Percentiles rank a stretch among this genome's conserved stretches.
These are phyloP conservation scores for Cryptoprocta ferox DNA, from an alignment of 2,797 vertebrate genomes.

Conservation along the genomic window DNA sequence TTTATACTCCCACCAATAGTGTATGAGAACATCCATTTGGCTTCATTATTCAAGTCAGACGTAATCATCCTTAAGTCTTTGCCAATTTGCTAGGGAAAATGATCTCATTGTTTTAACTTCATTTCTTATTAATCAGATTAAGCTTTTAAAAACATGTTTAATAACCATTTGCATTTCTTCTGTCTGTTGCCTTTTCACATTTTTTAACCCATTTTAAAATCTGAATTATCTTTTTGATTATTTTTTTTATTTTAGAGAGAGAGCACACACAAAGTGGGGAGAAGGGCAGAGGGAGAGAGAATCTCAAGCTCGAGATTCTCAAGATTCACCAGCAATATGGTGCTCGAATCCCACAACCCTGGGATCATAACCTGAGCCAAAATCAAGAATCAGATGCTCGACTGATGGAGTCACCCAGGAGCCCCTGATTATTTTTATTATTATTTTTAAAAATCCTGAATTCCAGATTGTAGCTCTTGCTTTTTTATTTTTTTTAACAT, in stretches of 20 bases:
- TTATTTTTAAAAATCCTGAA: too few species aligned
- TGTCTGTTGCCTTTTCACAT: not conserved
- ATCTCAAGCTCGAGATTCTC: too few species aligned
- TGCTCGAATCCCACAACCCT: too few species aligned
- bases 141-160: slow-evolving; percentile 21
- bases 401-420: too few species aligned
- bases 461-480: too few species aligned
- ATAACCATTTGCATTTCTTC: slow-evolving; percentile 21
- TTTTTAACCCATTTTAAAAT: slow-evolving; percentile 29
- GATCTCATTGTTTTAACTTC: slow-evolving; percentile 21
- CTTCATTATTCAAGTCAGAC: not conserved
- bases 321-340: too few species aligned
- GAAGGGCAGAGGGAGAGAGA: too few species aligned
- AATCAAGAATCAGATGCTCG: too few species aligned
- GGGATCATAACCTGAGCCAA: too few species aligned
- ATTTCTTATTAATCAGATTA: not conserved
- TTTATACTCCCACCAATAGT: not conserved
- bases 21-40: not conserved
- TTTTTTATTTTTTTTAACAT: too few species aligned
- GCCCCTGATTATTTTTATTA: too few species aligned
- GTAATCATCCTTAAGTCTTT: not conserved
- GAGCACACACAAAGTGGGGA: too few species aligned
- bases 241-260: not conserved
- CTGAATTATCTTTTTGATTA: not conserved
- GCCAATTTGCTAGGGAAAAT: not conserved